Evolutionary conservation across 2,797 vertebrate genomes (phyloP).

Genomic region (Tachyglossus aculeatus): DNA sequence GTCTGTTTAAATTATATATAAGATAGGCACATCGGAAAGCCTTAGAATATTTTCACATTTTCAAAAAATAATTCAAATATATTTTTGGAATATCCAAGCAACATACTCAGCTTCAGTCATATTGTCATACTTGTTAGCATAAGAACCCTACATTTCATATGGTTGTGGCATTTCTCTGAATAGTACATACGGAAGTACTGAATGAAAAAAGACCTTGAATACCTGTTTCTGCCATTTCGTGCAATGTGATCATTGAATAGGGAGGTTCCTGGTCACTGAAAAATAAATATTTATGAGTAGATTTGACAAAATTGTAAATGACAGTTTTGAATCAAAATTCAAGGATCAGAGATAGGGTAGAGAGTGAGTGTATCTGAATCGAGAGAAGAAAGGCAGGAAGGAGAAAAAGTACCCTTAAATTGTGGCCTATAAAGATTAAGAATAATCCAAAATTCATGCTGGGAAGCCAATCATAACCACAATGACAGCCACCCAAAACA

Average conservation of each 20-base stretch:
- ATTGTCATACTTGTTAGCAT: no score
- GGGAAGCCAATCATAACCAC: background rate
- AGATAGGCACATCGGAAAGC: no score
- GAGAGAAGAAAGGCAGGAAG: no score
- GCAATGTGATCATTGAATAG: constrained; percentile 99
- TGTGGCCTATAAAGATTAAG: background rate
- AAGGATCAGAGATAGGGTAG: background rate
- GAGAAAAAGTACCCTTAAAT: background rate
- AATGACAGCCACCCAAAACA: background rate
- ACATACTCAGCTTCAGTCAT: no score
- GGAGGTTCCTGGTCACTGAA: constrained; percentile 98
- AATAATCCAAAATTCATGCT: background rate
- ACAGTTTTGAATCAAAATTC: constrained; percentile 32
- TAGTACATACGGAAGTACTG: constrained; percentile 33
- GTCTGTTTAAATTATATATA: no score
- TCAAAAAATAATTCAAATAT: background rate
- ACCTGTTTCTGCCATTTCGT: constrained; percentile 99
- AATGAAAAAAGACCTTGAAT: constrained; percentile 60
- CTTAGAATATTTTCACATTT: no score
- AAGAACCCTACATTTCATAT: no score
- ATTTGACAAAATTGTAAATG: constrained; percentile 30
- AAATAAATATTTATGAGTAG: constrained; percentile 72
- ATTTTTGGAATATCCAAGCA: background rate
- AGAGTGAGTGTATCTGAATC: no score
- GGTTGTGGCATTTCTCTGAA: background rate